phyloP scores from a whole-genome alignment of 2,888 invertebrate genomes.

The Chymomyza fuscimana region DNA sequence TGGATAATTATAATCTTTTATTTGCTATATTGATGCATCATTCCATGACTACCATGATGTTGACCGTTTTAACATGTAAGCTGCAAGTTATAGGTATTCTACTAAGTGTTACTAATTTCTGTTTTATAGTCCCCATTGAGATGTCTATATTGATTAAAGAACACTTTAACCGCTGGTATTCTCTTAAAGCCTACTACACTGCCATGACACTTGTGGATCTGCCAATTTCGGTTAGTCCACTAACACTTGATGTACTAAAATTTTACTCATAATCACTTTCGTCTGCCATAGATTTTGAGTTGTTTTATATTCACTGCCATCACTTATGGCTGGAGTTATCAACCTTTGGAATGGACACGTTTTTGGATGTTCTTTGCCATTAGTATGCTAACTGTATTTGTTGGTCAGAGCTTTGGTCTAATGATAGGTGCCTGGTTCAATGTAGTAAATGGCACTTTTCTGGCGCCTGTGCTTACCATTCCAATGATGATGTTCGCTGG shows the following conservation, averaged over 20 bases:
- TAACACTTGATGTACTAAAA: background rate
- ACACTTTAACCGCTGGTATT: conserved; percentile 94
- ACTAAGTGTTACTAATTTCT: too few species aligned
- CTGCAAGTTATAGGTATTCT: background rate
- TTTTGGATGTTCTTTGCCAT: conserved; percentile 93
- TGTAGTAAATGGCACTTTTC: conserved; percentile 95
- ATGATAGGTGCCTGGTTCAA: conserved; percentile 94
- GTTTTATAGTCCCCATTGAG: conserved; percentile 83
- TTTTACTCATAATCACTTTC: background rate
- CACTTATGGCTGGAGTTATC: conserved; percentile 93
- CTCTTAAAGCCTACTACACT: conserved; percentile 89
- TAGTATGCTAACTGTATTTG: conserved; percentile 90
- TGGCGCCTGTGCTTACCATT: conserved; percentile 94
- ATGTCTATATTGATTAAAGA: conserved; percentile 90
- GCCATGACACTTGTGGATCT: conserved; percentile 88
- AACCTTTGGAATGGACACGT: conserved; percentile 89
- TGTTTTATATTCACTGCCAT: conserved; percentile 87
- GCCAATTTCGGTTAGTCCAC: conserved; percentile 85
- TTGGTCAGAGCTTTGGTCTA: conserved; percentile 95
- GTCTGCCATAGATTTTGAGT: conserved; percentile 82
- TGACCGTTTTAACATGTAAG: conserved; percentile 92
- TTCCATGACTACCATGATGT: conserved; percentile 95
- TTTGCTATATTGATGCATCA: conserved; percentile 96
- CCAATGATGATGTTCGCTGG: conserved; percentile 99
- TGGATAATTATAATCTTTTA: conserved; percentile 92